Evolutionary conservation across 1,140 invertebrate species (phyloP), one percentile per base, ranked within the genome.

Genomic region (Paraescarpia echinospica): DNA sequence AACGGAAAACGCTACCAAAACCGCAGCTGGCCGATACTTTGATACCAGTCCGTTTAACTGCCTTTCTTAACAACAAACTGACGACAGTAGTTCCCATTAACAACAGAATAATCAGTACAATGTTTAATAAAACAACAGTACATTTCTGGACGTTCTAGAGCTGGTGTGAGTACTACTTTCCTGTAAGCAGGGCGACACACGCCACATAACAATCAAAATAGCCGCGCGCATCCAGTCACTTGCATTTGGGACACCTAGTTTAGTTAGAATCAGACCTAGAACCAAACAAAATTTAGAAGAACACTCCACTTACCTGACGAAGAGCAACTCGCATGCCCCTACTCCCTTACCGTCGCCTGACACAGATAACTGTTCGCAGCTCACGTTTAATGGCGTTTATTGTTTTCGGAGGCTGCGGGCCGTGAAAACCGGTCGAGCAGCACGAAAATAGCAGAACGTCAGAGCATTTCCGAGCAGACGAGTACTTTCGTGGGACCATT

Each of bases 361-460:
- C 59, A 77, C 59, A 77, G 59, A 77, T 27, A 77, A 77, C 59
- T 77, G 59, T 77, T 27, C 59, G 59, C 59, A 77, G 59, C 59
- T 18, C 22, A 77, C 59, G 59, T 77, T 31, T 77, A 77, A 77
- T 77, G 59, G 59, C 59, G 59, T 77, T 77, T 77, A 77, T 77
- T 77, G 59, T 77, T 31, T 31, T 6, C 59, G 59, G 59, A 77
- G 14, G 59, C 59, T 77, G 14, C 59, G 59, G 59, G 59, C 18
- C 59, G 59, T 77, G 59, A 77, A 77, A 77, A 77, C 59, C 59
- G 59, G 59, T 77, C 59, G 59, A 77, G 59, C 59, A 77, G 59
- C 59, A 77, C 59, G 59, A 77, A 77, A 77, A 77, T 77, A 77
- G 59, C 59, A 77, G 59, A 77, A 6, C 2, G 59, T 77, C 59